These are phyloP conservation scores for Tenthredo mesomela DNA, from an alignment of 2,888 invertebrate genomes.

Conservation along the genomic window DNA sequence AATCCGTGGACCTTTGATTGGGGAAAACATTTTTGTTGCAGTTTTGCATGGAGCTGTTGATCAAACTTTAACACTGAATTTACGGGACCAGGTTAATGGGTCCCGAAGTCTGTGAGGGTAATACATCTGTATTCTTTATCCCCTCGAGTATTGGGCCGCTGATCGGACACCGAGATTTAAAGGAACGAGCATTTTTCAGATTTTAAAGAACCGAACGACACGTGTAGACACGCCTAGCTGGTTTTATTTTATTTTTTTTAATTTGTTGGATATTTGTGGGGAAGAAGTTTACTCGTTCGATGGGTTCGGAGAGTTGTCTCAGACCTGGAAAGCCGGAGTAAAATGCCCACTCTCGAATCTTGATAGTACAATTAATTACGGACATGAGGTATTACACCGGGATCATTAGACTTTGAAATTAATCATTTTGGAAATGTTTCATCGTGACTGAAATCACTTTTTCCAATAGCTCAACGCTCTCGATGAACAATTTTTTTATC, in stretches of 20 bases:
- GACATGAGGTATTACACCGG: neutral
- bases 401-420: neutral
- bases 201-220: conserved; percentile 69
- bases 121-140: neutral
- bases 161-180: conserved; percentile 69
- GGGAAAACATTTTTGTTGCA: neutral
- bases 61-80: neutral
- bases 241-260: conserved; percentile 74
- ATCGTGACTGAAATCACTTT: neutral
- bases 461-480: neutral
- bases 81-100: neutral
- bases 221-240: conserved; percentile 71
- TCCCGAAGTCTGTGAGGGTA: neutral
- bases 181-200: conserved; percentile 71
- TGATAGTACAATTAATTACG: neutral
- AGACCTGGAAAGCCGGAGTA: neutral
- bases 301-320: neutral
- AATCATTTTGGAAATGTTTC: neutral
- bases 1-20: neutral
- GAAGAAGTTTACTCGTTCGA: neutral
- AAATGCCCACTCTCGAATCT: conserved; percentile 11
- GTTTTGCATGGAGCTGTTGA: neutral
- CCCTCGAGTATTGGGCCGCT: neutral
- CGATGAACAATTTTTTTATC: neutral
- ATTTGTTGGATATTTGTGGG: conserved; percentile 70